Evolutionary conservation across 2,888 invertebrate species (phyloP), one percentile per base, ranked within the genome.

Genomic region (Hemithea aestivaria): DNA sequence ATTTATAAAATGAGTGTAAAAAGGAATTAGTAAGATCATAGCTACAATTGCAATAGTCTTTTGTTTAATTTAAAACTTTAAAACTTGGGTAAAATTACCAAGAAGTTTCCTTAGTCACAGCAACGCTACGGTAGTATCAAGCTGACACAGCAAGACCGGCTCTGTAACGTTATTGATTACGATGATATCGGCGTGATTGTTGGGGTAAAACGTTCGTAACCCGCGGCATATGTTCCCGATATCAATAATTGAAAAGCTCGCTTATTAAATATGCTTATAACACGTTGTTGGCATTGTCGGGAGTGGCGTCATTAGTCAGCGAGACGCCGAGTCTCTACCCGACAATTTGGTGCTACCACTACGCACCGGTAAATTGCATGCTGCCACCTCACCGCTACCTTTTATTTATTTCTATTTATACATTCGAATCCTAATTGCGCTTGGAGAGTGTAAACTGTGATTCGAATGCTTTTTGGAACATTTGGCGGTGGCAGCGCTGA

Each of bases 321-420:
- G 76, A 78, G 75, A 76, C 74, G 71, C 63, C 58, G 65, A 54
- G 58, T 54, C 53, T 62, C 57, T 59, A 80, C 69, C 81, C 73
- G 61, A 81, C 75, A 85, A 85, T 85, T 85, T 84, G 75, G 73
- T 49, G 61, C 60, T 54, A 51, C 59, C 35, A 39, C 60, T 58
- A 70, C 73, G 72, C 72, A 62, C 67, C 63, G 59, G 66, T 73
- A 85, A 82, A 84, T 85, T 84, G 81, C 69, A 55, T 73, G 65
- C 76, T 84, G 84, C 83, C 84, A 83, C 77, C 72, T 75, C 75
- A 64, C 66, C 61, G 72, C 71, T 67, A 65, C 73, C 73, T 73
- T 82, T 82, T 83, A 83, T 84, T 84, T 85, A 84, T 84, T 80
- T 80, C 74, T 84, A 76, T 82, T 84, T 83, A 78, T 80, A 74